These are phyloP conservation scores for Manis pentadactyla DNA, from an alignment of 2,797 vertebrate genomes.

Conservation along the genomic window DNA sequence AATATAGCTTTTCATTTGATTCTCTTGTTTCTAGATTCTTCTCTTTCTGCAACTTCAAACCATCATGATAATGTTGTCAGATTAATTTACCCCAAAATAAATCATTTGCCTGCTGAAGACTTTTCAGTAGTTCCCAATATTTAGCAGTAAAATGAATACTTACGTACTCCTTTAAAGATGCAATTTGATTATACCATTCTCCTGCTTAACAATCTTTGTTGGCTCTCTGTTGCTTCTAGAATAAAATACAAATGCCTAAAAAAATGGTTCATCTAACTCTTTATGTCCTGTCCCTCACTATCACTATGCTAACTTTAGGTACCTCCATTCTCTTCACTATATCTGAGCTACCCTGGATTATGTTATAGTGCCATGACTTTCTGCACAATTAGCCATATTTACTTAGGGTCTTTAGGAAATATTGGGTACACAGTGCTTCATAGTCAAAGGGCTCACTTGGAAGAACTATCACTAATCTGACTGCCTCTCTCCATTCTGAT, in stretches of 20 bases:
- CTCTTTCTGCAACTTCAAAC: not conserved
- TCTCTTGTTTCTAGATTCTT: not conserved
- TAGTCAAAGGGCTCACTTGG: not conserved
- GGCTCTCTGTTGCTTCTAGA: not conserved
- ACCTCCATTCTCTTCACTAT: not conserved
- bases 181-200: not conserved
- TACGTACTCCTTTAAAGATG: not conserved
- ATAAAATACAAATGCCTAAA: not conserved
- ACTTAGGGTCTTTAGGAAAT: not conserved
- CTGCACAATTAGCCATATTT: not conserved
- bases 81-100: constrained; percentile 5
- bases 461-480: not conserved
- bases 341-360: not conserved
- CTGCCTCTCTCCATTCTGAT: not conserved
- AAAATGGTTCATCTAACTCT: not conserved
- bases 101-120: not conserved
- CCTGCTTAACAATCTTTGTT: not conserved
- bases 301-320: not conserved
- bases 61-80: not conserved
- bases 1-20: not conserved
- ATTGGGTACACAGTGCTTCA: not conserved
- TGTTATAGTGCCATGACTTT: not conserved
- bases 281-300: not conserved
- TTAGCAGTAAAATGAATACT: not conserved
- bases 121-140: not conserved